Conservation (phyloP, 2,797 vertebrate genomes). For the Liasis olivaceus region DNA sequence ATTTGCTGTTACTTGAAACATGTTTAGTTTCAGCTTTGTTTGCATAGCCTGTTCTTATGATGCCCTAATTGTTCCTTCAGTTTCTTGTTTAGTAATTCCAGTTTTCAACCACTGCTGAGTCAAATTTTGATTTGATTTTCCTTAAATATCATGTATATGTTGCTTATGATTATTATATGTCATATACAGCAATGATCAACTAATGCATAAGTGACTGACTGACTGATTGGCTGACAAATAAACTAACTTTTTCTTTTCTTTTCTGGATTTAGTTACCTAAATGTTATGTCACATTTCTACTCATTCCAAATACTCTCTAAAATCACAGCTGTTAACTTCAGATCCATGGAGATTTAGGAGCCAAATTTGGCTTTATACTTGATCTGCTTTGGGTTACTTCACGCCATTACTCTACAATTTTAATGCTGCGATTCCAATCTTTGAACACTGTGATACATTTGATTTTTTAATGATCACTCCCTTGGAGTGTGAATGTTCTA, state of each 20-base stretch:
- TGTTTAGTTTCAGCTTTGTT: background rate
- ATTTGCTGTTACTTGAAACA: background rate
- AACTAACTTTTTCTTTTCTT: background rate
- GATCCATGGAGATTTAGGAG: background rate
- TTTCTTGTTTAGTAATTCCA: background rate
- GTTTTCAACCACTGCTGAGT: background rate
- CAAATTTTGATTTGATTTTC: background rate
- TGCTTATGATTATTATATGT: background rate
- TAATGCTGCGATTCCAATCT: background rate
- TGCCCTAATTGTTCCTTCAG: background rate
- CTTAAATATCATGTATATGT: background rate
- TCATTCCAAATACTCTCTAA: background rate
- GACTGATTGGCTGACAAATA: background rate
- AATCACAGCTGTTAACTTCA: background rate
- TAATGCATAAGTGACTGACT: background rate
- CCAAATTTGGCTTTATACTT: background rate
- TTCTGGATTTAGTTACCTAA: background rate
- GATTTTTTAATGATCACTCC: constrained; percentile 39
- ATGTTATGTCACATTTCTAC: background rate
- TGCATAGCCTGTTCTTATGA: background rate
- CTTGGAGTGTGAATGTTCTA: constrained; percentile 32
- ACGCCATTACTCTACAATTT: constrained; percentile 10
- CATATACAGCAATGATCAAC: background rate
- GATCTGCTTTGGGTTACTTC: constrained; percentile 18
- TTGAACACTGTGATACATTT: constrained; percentile 16